Conservation (phyloP, 2,888 invertebrate genomes). For the Cheilosia variabilis region DNA sequence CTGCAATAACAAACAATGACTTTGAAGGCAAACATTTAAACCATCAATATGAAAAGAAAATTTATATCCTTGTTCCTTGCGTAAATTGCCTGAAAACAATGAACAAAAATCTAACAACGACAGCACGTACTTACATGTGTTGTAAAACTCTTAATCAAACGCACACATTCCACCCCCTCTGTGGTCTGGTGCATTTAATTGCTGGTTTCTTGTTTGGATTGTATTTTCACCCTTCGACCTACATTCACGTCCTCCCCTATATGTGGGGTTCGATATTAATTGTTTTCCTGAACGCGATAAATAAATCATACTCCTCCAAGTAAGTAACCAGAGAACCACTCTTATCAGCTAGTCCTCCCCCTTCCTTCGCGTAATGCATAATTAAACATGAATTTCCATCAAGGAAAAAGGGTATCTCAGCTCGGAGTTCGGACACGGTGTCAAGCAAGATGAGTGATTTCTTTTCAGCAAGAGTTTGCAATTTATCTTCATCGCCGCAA, state of each 20-base stretch:
- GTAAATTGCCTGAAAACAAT: neutral
- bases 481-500: constrained; percentile 69
- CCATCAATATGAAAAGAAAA: constrained; percentile 53
- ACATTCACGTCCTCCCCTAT: constrained; percentile 42
- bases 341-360: constrained; percentile 16
- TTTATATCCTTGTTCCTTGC: constrained; percentile 30
- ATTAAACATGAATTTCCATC: constrained; percentile 65
- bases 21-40: constrained; percentile 24
- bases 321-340: constrained; percentile 32
- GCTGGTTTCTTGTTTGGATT: constrained; percentile 46
- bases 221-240: constrained; percentile 67
- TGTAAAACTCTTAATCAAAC: constrained; percentile 27
- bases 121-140: constrained; percentile 32
- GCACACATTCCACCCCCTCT: constrained; percentile 26
- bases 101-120: constrained; percentile 25
- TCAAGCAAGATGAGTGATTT: constrained; percentile 62
- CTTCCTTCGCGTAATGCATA: constrained; percentile 40
- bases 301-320: constrained; percentile 51
- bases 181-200: constrained; percentile 64
- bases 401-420: constrained; percentile 12
- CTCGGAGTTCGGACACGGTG: constrained; percentile 38
- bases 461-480: constrained; percentile 60
- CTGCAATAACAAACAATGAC: constrained; percentile 6
- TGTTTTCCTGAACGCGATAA: constrained; percentile 67
- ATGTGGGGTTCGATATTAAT: constrained; percentile 63